These are phyloP conservation scores for Dynastes grantii DNA, from an alignment of 2,888 invertebrate genomes.

Conservation along the genomic window DNA sequence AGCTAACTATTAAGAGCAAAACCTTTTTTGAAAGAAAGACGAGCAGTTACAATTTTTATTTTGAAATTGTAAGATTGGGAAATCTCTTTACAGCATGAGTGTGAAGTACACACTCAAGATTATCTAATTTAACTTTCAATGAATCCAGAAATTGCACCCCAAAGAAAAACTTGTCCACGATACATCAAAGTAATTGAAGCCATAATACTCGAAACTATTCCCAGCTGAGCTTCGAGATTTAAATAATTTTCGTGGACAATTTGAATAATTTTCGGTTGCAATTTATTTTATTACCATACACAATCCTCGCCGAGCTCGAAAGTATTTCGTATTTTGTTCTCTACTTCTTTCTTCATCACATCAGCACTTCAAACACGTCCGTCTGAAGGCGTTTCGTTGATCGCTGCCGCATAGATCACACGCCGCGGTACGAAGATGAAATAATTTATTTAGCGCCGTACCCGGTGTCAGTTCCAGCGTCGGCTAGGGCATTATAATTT, in stretches of 20 bases:
- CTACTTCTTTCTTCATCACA: background rate
- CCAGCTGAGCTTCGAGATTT: background rate
- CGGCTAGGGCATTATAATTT: slow-evolving; percentile 33
- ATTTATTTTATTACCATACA: slow-evolving; percentile 6
- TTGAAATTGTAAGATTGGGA: too few species aligned
- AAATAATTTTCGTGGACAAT: slow-evolving; percentile 1
- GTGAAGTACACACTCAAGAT: too few species aligned
- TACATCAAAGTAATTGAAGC: background rate
- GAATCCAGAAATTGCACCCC: too few species aligned
- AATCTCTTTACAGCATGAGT: too few species aligned
- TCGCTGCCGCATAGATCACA: slow-evolving; percentile 14
- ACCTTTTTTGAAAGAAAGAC: too few species aligned
- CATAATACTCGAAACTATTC: background rate
- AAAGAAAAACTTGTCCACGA: background rate
- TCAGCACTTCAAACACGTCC: background rate
- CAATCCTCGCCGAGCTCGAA: background rate
- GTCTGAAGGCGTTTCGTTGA: slow-evolving; percentile 7
- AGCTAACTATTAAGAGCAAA: too few species aligned
- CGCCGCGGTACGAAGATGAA: slow-evolving; percentile 28
- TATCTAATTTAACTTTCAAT: too few species aligned
- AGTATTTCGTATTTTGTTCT: background rate
- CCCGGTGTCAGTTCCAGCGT: slow-evolving; percentile 21
- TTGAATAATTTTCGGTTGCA: slow-evolving; percentile 19
- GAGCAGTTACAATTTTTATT: too few species aligned
- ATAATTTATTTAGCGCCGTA: slow-evolving; percentile 24